Percentiles rank a stretch among this genome's conserved stretches.
These are phyloP conservation scores for Lophius piscatorius DNA, from an alignment of 2,113 vertebrate species.

Conservation along the genomic window DNA sequence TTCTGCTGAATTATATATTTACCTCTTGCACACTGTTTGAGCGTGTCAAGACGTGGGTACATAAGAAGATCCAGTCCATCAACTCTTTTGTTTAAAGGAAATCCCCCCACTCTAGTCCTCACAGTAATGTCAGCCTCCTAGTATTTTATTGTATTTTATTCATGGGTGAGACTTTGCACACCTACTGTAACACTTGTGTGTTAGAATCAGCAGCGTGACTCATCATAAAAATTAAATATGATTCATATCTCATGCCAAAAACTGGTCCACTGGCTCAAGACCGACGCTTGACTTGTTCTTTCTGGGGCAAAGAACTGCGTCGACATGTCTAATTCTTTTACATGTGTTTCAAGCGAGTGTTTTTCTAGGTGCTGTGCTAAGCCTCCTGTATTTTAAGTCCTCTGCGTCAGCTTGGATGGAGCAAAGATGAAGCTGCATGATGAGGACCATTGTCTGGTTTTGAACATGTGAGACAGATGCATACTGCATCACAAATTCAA, in stretches of 20 bases:
- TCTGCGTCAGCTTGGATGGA: neutral
- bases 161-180: neutral
- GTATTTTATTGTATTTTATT: conserved; percentile 31
- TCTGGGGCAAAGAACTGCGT: conserved; percentile 18
- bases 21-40: conserved; percentile 44
- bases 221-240: conserved; percentile 1
- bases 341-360: conserved; percentile 2
- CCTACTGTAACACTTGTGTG: neutral
- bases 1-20: conserved; percentile 49
- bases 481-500: neutral
- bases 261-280: neutral
- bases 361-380: neutral
- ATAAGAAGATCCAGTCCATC: conserved; percentile 15
- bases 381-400: conserved; percentile 5
- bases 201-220: neutral
- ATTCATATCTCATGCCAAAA: conserved; percentile 1
- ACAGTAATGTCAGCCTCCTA: conserved; percentile 1
- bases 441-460: neutral
- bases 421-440: conserved; percentile 10
- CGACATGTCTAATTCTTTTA: conserved; percentile 1
- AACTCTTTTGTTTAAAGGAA: conserved; percentile 26
- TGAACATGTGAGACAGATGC: conserved; percentile 8
- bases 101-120: conserved; percentile 25
- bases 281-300: neutral
- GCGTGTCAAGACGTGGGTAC: conserved; percentile 56